Percentiles rank a stretch among this genome's conserved stretches.
phyloP scores from a whole-genome alignment of 2,113 vertebrate genomes.

The Ceyx margarethae region DNA sequence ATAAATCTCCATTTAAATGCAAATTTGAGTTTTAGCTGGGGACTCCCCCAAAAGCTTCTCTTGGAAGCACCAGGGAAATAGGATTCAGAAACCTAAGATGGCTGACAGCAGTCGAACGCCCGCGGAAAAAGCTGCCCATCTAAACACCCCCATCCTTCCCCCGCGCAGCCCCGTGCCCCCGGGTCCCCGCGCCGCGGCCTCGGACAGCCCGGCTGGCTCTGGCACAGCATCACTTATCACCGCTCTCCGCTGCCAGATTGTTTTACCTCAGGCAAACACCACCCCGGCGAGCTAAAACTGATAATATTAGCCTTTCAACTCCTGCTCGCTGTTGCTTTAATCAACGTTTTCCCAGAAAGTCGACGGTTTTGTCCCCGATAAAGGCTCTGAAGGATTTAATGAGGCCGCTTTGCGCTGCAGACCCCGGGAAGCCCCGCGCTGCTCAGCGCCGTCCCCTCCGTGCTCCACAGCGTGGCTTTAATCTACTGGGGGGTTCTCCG shows the following conservation, averaged over 20 bases:
- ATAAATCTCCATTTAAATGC: slow-evolving; percentile 85
- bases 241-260: neutral
- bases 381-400: neutral
- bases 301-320: neutral
- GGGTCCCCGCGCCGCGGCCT: neutral
- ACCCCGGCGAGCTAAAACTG: neutral
- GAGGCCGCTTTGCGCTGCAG: neutral
- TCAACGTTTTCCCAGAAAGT: neutral
- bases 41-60: slow-evolving; percentile 70
- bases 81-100: slow-evolving; percentile 64
- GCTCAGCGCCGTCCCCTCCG: neutral
- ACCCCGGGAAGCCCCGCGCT: neutral
- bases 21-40: slow-evolving; percentile 78
- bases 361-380: neutral
- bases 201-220: neutral
- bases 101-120: slow-evolving; percentile 40
- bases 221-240: neutral
- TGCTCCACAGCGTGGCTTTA: fast-evolving
- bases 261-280: neutral
- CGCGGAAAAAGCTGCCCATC: neutral
- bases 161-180: neutral
- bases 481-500: neutral
- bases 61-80: slow-evolving; percentile 66
- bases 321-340: neutral
- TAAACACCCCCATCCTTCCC: neutral